Evolutionary conservation across 2,113 vertebrate genomes (phyloP).

Genomic region (Pterocles burchelli): DNA sequence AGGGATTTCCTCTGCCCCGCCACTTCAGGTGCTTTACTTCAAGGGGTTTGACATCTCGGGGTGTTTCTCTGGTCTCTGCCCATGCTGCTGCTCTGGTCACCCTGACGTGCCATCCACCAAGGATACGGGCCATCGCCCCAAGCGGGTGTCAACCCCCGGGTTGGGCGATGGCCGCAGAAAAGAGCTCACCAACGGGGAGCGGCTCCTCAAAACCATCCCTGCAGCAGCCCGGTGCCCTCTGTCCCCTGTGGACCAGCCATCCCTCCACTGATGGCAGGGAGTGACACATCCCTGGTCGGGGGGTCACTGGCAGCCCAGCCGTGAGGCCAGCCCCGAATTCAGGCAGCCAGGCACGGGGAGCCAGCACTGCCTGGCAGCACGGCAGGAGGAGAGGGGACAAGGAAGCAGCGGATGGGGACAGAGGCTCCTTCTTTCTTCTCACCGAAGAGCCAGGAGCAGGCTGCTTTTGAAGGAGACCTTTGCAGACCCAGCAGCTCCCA

Average conservation of each 20-base stretch:
- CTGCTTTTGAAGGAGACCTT: neutral
- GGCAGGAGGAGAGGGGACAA: neutral
- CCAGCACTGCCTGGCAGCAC: neutral
- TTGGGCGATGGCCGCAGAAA: neutral
- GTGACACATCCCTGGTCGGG: neutral
- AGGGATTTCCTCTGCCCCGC: neutral
- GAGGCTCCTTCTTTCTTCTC: neutral
- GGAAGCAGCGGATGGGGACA: neutral
- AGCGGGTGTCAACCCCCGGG: neutral
- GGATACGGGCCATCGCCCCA: neutral
- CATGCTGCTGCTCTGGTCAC: accelerated
- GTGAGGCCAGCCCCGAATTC: accelerated
- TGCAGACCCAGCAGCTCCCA: neutral
- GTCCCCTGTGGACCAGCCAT: neutral
- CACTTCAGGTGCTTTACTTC: neutral
- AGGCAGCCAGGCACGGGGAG: neutral
- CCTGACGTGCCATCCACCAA: accelerated
- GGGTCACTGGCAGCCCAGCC: neutral
- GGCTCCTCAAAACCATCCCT: neutral
- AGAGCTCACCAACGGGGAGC: neutral
- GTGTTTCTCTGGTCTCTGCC: neutral
- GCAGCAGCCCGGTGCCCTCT: neutral
- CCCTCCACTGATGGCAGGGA: accelerated
- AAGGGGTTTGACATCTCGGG: neutral
- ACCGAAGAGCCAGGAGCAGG: neutral